These are phyloP conservation scores for Trichogramma evanescens DNA, from an alignment of 2,888 invertebrate genomes.

Conservation along the genomic window DNA sequence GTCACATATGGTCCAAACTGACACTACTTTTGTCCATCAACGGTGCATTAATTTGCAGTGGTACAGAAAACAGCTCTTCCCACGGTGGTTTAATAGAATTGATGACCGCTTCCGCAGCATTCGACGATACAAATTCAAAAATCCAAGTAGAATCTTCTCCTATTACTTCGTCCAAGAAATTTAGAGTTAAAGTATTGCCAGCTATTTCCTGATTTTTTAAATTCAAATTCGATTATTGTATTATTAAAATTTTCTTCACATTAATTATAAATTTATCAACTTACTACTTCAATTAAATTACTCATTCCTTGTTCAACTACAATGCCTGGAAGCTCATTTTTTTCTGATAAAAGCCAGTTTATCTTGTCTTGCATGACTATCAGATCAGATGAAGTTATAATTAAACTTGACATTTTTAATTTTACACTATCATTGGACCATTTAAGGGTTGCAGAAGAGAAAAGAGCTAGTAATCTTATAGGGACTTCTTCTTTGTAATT, in stretches of 20 bases:
- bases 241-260: background rate
- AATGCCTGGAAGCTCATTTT: constrained; percentile 35
- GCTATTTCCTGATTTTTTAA: constrained; percentile 33
- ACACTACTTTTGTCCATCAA: background rate
- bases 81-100: constrained; percentile 50
- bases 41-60: constrained; percentile 42
- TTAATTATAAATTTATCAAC: constrained; percentile 22
- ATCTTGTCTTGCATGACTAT: constrained; percentile 47
- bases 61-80: constrained; percentile 53
- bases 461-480: constrained; percentile 45
- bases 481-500: constrained; percentile 39
- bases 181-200: constrained; percentile 41
- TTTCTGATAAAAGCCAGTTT: constrained; percentile 47
- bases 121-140: constrained; percentile 47
- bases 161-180: constrained; percentile 51
- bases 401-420: constrained; percentile 33
- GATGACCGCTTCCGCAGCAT: constrained; percentile 48
- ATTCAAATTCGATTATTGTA: background rate
- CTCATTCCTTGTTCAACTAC: constrained; percentile 49
- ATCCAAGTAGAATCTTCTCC: constrained; percentile 50
- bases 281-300: constrained; percentile 52
- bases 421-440: constrained; percentile 31
- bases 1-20: background rate
- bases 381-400: constrained; percentile 43
- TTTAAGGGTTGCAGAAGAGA: constrained; percentile 45